Evolutionary conservation across 2,113 vertebrate genomes (phyloP).

Genomic region (Trogon melanurus): DNA sequence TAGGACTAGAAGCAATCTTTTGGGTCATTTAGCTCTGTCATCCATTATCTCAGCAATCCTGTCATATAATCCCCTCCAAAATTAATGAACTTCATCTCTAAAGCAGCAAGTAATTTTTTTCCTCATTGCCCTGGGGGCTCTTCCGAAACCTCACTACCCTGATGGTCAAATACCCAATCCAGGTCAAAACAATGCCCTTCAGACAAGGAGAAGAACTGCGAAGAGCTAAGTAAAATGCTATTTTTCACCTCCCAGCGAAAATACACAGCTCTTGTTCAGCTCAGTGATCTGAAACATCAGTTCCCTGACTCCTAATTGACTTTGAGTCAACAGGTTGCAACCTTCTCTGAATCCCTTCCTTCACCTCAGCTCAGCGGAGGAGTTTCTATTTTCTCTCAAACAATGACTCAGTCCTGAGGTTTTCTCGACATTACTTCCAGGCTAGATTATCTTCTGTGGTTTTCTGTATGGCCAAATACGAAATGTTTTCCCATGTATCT

Average conservation of each 20-base stretch:
- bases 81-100: conserved; percentile 51
- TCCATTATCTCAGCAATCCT: conserved; percentile 37
- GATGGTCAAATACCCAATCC: background rate
- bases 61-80: conserved; percentile 22
- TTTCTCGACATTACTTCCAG: background rate
- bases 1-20: conserved; percentile 5
- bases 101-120: conserved; percentile 22
- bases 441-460: background rate
- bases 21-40: conserved; percentile 7
- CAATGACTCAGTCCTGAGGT: background rate
- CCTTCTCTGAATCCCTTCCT: background rate
- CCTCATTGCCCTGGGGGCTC: background rate
- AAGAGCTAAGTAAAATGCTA: background rate
- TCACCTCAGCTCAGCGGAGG: background rate
- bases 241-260: background rate
- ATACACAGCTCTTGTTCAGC: background rate
- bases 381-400: background rate
- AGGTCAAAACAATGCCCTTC: conserved; percentile 8
- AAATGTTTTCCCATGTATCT: background rate
- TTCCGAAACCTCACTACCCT: conserved; percentile 4
- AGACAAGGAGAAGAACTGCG: background rate
- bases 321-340: background rate
- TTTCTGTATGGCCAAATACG: background rate
- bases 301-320: background rate
- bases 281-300: background rate